Evolutionary conservation across 1,140 invertebrate genomes (phyloP), one percentile per base, ranked within the genome.

Genomic region (Cryptotermes secundus): DNA sequence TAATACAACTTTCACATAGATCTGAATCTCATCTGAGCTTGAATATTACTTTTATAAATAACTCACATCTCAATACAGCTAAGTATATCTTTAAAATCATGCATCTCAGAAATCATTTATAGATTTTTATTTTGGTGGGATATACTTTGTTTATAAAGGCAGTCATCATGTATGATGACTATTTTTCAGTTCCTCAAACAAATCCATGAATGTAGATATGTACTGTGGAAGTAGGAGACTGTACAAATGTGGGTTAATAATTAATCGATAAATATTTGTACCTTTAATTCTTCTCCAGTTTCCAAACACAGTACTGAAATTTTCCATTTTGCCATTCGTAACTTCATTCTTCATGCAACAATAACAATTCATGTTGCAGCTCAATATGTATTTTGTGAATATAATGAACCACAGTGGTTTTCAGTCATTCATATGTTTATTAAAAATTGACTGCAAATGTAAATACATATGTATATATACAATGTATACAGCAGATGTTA

Each of bases 141-240:
- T 24, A 59, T 59, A 19, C 24, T 59, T 22, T 24, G 53, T 59
- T 12, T 59, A 59, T 59, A 59, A 42, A 14, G 9, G 16, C 16
- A 72, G 26, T 26, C 59, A 6, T 65, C n/a, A 10, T 31, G 1
- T 59, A 16, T 16, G 31, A 31, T 72, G 9, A 72, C n/a, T 72
- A 72, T 72, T 72, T 72, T 72, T 72, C 59, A 72, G 59, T 72
- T 72, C 59, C 59, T 72, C 26, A 3, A 31, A n/a, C 59, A 72
- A 7, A 19, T 22, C 45, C 45, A 49, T 19, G 16, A 42, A 1
- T 72, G 14, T 31, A 31, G 26, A 31, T 72, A 72, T 6, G 31
- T 72, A 59, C 53, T 59, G 7, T 31, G 59, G 2, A 72, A 31
- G 9, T 72, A 72, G n/a, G 26, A 31, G 59, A 26, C n/a, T 72